Conservation (phyloP, 2,888 invertebrate species). For the Microplitis manilae region DNA sequence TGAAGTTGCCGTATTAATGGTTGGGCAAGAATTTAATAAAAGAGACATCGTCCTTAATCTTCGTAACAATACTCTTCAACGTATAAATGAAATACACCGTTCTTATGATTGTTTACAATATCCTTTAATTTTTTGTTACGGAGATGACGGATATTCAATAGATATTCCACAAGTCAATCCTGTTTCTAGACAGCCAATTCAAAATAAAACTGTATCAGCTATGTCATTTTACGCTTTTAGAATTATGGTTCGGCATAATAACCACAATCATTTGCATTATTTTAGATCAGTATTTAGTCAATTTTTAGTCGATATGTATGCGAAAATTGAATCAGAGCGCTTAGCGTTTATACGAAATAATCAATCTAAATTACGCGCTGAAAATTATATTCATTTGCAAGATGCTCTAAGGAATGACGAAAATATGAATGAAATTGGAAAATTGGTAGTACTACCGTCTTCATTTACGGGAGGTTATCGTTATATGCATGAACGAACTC, state of each 20-base stretch:
- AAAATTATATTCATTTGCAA: constrained; percentile 7
- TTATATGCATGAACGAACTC: constrained; percentile 47
- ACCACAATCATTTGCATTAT: constrained; percentile 54
- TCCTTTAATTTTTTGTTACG: constrained; percentile 58
- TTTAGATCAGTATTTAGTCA: constrained; percentile 60
- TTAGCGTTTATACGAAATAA: not conserved
- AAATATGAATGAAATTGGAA: not conserved
- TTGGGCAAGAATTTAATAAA: constrained; percentile 41
- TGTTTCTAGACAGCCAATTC: constrained; percentile 32
- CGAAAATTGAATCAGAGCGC: constrained; percentile 57
- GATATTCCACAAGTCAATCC: constrained; percentile 43
- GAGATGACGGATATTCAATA: constrained; percentile 56
- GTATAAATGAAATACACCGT: constrained; percentile 54
- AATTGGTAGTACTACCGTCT: constrained; percentile 56
- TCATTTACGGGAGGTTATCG: constrained; percentile 60
- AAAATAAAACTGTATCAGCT: constrained; percentile 53
- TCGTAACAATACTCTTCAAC: not conserved
- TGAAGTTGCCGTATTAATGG: constrained; percentile 56
- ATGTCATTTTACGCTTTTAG: constrained; percentile 52
- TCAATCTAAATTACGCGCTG: not conserved
- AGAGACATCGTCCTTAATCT: constrained; percentile 14
- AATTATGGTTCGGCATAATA: constrained; percentile 56
- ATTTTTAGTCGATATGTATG: constrained; percentile 66
- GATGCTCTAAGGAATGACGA: not conserved
- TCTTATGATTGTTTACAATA: constrained; percentile 67